A percentile compares a stretch with the other conserved stretches of the same genome.
phyloP scores from a whole-genome alignment of 2,888 invertebrate genomes.

The Caenorhabditis sp. region DNA sequence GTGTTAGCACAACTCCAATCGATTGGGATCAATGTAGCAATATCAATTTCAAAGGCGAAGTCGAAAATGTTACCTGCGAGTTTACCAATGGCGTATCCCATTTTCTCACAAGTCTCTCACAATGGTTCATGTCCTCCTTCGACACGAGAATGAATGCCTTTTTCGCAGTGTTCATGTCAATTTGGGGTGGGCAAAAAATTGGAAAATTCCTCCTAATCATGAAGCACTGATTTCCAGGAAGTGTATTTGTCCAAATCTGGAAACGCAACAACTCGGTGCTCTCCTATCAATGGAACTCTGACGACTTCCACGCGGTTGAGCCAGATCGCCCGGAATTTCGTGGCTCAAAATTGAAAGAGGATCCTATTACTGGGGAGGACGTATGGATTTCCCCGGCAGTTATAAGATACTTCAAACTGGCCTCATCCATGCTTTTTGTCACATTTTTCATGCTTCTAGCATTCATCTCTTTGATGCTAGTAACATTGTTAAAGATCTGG shows the following conservation, averaged over 20 bases:
- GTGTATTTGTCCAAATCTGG: constrained; percentile 73
- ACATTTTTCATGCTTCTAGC: constrained; percentile 46
- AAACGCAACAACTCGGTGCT: constrained; percentile 71
- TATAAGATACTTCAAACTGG: constrained; percentile 37
- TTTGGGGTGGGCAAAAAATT: too few species aligned
- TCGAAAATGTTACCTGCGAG: constrained; percentile 29
- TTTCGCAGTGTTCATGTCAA: constrained; percentile 73
- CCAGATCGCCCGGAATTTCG: constrained; percentile 73
- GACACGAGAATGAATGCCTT: constrained; percentile 73
- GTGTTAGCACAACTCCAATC: constrained; percentile 18
- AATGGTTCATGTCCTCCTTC: constrained; percentile 70
- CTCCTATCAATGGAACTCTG: constrained; percentile 74
- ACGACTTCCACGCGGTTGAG: constrained; percentile 73
- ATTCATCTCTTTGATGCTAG: constrained; percentile 45
- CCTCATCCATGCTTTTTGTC: constrained; percentile 42
- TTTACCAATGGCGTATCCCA: constrained; percentile 28
- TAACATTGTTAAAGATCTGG: constrained; percentile 56
- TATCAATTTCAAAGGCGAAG: constrained; percentile 18
- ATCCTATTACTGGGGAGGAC: constrained; percentile 72
- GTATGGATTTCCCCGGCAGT: constrained; percentile 72
- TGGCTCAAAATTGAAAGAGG: constrained; percentile 64
- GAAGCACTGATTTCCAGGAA: constrained; percentile 71
- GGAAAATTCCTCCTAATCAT: too few species aligned
- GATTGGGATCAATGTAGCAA: constrained; percentile 31
- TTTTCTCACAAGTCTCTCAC: constrained; percentile 31